Base-by-base conservation (phyloP, 2,888 invertebrate genomes). In the Drosophila neutralis region DNA sequence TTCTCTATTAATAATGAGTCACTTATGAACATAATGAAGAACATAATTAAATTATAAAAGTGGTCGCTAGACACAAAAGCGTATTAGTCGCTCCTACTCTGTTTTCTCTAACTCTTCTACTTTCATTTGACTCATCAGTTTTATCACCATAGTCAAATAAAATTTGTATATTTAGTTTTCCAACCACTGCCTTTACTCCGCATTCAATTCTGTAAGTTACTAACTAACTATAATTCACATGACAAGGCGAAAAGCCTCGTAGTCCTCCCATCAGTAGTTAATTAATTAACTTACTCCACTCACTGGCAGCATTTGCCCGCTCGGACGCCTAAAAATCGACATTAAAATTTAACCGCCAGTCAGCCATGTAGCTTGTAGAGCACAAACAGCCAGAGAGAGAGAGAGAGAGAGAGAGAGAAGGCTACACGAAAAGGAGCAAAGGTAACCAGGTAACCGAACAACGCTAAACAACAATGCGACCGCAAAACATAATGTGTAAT, bases 401-500 rank as follows among this genome's bases (percentile, higher is more conserved):
- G 62, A 36, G 29, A 13, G 52, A 29, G 27, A 15, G 15, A 6
- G 11, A 8, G 24, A 10, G 42, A 59, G 53, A 65, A 42, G 21
- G 42, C 38, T n/a, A 31, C 42, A 24, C n/a, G 13, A 29, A 33
- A 24, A n/a, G 51, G 45, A 29, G 51, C 36, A 48, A 59, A 61
- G 64, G 59, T 59, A 79, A 66, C 57, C 52, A 58, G 61, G 68
- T 65, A 33, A 45, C 49, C 61, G 53, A 51, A 61, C 45, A 65
- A 53, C 51, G 51, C 48, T 48, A 70, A 64, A 78, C 75, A 75
- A 82, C 79, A 79, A 76, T 71, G 57, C 69, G 58, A 84, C 82
- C 82, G 54, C 82, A 82, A 72, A 85, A 78, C 76, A 82, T 82
- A 78, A 82, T 82, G 68, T 77, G 63, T 66, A 68, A 82, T 79